Base-by-base conservation (phyloP, 2,888 invertebrate genomes). In the Lingula anatina region DNA sequence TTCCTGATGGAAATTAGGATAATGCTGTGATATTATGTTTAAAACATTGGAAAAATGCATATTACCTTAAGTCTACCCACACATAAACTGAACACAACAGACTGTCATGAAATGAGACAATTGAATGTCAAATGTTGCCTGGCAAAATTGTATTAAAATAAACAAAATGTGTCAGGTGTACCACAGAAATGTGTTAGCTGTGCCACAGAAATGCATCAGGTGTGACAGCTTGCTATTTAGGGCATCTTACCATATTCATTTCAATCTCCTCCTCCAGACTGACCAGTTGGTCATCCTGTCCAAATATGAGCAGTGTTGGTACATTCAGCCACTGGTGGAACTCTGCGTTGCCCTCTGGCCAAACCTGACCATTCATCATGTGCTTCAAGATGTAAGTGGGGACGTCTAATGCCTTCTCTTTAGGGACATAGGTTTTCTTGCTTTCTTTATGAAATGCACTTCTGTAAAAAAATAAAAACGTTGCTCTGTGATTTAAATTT, bases 211-310 rank as follows among this genome's bases (percentile, higher is more conserved):
- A n/a, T n/a, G n/a, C n/a, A n/a, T n/a, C n/a, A n/a, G n/a, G n/a
- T n/a, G 9, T 39, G 20, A n/a, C 24, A 21, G 24, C 40, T 20
- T 9, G 20, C 40, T 20, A 39, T 7, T 39, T 20, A 39, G 7
- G 9, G 7, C 26, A 49, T 21, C 23, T 24, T 31, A 31, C 15
- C 31, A 31, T 15, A 31, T 84, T 83, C 85, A 86, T 86, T 71
- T 85, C 84, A 65, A 84, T 83, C 73, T 85, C 84, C 64, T 86
- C 86, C 20, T 85, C 83, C 53, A 85, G 76, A n/a, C 83, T 82
- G 25, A 86, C 83, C 51, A 83, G 79, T 55, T 81, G 81, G 72
- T 86, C 86, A 64, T 82, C 79, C 59, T 83, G 75, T 9, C 86
- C 86, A 66, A 86, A 84, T 36, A 86, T 81, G 27, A 86, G 76